These are phyloP conservation scores for Stegostoma tigrinum DNA, from an alignment of 2,113 vertebrate species.

Conservation along the genomic window DNA sequence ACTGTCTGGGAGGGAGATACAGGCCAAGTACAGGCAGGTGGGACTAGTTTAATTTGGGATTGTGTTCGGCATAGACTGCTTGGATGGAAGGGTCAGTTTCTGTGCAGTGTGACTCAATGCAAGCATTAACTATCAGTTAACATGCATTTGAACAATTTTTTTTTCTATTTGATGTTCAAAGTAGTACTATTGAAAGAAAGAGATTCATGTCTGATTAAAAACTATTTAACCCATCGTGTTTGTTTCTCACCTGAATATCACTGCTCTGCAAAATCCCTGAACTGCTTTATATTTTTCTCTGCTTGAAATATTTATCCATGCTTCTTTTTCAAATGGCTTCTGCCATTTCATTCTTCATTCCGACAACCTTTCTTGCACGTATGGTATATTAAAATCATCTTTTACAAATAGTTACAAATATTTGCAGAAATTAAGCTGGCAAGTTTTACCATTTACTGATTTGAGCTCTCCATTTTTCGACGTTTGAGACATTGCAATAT, in stretches of 20 bases:
- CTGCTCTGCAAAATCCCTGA: not conserved
- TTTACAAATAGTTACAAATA: not conserved
- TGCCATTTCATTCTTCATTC: not conserved
- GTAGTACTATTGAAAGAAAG: not conserved
- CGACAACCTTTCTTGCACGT: not conserved
- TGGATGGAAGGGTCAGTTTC: no score
- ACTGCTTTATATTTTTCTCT: not conserved
- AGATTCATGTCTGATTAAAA: not conserved
- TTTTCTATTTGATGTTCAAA: not conserved
- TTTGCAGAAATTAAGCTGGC: not conserved
- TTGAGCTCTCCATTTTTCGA: not conserved
- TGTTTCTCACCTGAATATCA: not conserved
- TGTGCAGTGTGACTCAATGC: no score
- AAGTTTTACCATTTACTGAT: not conserved
- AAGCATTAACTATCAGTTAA: not conserved
- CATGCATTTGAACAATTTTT: not conserved
- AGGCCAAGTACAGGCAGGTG: no score
- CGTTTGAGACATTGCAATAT: not conserved
- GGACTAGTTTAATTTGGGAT: no score
- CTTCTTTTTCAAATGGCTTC: not conserved
- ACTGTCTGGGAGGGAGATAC: no score
- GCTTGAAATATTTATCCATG: not conserved
- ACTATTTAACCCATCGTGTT: not conserved
- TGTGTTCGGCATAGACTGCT: no score
- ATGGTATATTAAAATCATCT: not conserved